These are phyloP conservation scores for Epinephelus awoara DNA, from an alignment of 2,797 vertebrate species.

Conservation along the genomic window DNA sequence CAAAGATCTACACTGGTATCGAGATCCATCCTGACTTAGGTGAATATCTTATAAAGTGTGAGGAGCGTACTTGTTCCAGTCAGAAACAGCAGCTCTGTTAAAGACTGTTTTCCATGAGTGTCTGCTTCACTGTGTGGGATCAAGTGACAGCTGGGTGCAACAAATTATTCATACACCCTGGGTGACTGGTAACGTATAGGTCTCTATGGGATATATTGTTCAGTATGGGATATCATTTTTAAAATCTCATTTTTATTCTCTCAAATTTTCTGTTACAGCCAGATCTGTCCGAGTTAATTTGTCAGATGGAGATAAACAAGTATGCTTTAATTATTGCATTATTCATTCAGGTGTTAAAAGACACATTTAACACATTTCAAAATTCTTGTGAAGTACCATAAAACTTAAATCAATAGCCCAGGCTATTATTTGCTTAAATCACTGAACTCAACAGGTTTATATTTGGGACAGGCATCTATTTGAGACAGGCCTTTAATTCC, in stretches of 20 bases:
- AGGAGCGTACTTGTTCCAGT: slow-evolving; percentile 18
- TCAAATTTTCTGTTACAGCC: not conserved
- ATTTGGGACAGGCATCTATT: too few relatives aligned
- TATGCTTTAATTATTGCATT: too few relatives aligned
- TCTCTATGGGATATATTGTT: not conserved
- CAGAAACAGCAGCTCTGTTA: slow-evolving; percentile 27
- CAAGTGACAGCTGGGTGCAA: slow-evolving; percentile 54
- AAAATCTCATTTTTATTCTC: not conserved
- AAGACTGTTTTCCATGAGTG: slow-evolving; percentile 27
- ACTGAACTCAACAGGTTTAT: too few relatives aligned
- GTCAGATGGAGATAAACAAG: too few relatives aligned
- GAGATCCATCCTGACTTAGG: slow-evolving; percentile 55
- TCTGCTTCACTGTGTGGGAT: slow-evolving; percentile 45
- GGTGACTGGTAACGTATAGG: slow-evolving; percentile 33
- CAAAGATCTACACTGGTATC: slow-evolving; percentile 41
- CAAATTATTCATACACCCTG: slow-evolving; percentile 72
- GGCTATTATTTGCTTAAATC: too few relatives aligned
- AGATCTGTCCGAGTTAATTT: not conserved
- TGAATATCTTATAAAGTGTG: not conserved
- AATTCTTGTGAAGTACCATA: too few relatives aligned
- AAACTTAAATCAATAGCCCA: too few relatives aligned
- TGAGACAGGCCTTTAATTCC: too few relatives aligned
- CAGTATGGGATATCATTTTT: not conserved
- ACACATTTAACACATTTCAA: too few relatives aligned
- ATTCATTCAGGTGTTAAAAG: too few relatives aligned